Percentiles rank a stretch among this genome's conserved stretches.
phyloP scores from a whole-genome alignment of 2,797 vertebrate species.

The Myripristis murdjan region DNA sequence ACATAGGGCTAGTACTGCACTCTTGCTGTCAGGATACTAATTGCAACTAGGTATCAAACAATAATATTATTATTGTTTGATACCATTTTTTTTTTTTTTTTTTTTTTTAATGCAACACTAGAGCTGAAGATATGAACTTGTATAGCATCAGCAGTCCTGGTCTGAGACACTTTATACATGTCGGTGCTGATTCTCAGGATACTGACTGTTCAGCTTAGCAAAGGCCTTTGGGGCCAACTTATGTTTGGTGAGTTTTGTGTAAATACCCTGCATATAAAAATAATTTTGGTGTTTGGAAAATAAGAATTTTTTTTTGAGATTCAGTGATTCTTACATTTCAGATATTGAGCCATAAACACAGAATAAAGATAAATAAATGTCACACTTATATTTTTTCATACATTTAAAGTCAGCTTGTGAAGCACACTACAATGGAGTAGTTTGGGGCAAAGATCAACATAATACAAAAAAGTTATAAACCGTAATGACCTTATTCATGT shows the following conservation, averaged over 20 bases:
- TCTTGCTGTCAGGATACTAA: conserved; percentile 1
- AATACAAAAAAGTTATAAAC: not conserved
- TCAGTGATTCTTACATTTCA: no score
- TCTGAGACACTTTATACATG: no score
- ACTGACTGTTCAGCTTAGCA: not conserved
- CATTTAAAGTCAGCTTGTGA: not conserved
- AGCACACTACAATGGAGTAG: not conserved
- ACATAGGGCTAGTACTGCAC: not conserved
- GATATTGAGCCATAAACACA: conserved; percentile 1
- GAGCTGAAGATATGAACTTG: not conserved
- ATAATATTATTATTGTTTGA: no score
- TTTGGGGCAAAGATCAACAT: not conserved
- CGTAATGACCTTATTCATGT: not conserved
- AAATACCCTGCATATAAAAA: no score
- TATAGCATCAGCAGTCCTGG: not conserved
- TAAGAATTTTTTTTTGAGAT: no score
- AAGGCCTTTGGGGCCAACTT: no score
- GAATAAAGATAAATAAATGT: not conserved
- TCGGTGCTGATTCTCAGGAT: not conserved
- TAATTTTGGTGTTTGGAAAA: no score
- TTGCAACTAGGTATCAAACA: not conserved
- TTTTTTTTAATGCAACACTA: not conserved
- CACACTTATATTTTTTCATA: not conserved
- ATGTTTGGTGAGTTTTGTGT: no score
- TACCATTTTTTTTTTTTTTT: no score